A percentile compares a stretch with the other conserved stretches of the same genome.
phyloP scores from a whole-genome alignment of 2,113 vertebrate species.

The Opisthocomus hoazin region DNA sequence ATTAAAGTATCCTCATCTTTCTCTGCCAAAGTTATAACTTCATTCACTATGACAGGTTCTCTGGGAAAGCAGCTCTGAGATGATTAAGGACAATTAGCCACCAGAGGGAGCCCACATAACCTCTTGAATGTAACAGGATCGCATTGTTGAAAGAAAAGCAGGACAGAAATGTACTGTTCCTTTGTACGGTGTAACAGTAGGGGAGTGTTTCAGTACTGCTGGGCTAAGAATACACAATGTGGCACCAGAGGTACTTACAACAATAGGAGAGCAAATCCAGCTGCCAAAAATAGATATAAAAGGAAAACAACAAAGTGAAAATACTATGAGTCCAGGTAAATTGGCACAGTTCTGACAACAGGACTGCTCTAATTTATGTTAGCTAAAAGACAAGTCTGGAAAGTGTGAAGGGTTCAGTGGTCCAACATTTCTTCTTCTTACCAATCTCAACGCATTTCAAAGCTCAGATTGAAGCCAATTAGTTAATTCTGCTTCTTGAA shows the following conservation, averaged over 20 bases:
- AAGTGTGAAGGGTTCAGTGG: background rate
- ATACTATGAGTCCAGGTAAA: background rate
- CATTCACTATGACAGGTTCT: fast-evolving
- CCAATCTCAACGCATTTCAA: background rate
- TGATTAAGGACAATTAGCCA: background rate
- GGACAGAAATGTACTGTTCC: fast-evolving
- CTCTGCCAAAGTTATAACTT: fast-evolving
- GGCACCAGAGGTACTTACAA: background rate
- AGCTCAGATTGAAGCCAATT: background rate
- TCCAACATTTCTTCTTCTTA: background rate
- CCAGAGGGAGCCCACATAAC: background rate
- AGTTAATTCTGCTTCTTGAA: background rate
- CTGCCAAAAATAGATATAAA: background rate
- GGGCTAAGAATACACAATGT: fast-evolving
- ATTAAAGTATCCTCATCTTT: background rate
- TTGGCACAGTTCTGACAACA: background rate
- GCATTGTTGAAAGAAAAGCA: fast-evolving
- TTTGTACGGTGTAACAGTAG: fast-evolving
- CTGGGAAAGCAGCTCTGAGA: background rate
- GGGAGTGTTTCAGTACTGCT: background rate
- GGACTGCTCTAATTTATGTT: background rate
- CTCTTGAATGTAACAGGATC: fast-evolving
- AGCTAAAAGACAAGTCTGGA: background rate
- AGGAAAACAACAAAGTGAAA: background rate
- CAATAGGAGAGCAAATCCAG: background rate